Evolutionary conservation across 2,113 vertebrate species (phyloP), one percentile per base, ranked within the genome.

Genomic region (Sphaerodactylus townsendi): DNA sequence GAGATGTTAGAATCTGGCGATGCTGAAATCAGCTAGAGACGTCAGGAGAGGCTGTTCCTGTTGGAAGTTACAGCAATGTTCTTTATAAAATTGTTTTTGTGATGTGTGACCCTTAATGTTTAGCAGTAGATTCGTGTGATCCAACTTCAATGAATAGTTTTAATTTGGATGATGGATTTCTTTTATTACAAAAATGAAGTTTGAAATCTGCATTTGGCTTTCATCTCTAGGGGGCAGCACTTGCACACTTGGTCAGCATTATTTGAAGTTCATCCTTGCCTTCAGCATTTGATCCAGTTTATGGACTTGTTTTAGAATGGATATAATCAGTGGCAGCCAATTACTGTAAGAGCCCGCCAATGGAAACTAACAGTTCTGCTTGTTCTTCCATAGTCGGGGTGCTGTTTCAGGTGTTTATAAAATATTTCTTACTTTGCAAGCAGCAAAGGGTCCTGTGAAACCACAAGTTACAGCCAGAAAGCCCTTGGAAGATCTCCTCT

Each of bases 201-300:
- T 3, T 14, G 25, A 5, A 72, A 30, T 84, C 3, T 0, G 2
- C 39, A 28, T 44, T 88, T 72, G 56, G 1, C 10, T 86, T 11
- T 15, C 79, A 59, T 88, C 93, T 85, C 79, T 91, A 92, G 94
- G 80, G 93, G 94, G 93, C 93, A 93, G 88, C 72, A 81, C 84
- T 93, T 50, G 48, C 81, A 53, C 85, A 53, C 23, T 70, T 76
- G 78, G 21, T 37, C 10, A n/a, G 39, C 46, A 41, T 2, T 17
- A 1, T 1, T 2, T 17, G 2, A 14, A 69, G 0, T 8, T 3
- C 75, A 35, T 79, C 5, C 75, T 83, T 39, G 1, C 66, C 0
- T 0, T 0, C 35, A n/a, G 2, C 56, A 1, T 2, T 13, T 46
- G 39, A 19, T 80, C 73, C 71, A 35, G 35, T 77, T 88, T 73